These are phyloP conservation scores for Tenualosa ilisha DNA, from an alignment of 2,797 vertebrate genomes.

Conservation along the genomic window DNA sequence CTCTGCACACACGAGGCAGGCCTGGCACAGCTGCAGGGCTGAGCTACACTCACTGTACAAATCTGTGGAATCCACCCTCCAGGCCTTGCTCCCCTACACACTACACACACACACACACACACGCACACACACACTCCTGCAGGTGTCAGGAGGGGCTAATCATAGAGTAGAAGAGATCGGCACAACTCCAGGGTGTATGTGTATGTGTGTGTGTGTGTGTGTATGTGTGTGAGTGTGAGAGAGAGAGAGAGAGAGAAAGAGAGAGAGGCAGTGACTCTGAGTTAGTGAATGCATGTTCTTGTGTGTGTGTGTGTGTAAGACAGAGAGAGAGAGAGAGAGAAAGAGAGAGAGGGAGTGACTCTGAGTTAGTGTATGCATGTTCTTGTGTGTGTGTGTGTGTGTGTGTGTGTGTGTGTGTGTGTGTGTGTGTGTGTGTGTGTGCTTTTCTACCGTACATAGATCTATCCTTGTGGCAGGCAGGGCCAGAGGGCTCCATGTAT, in stretches of 20 bases:
- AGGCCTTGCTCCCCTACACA: neutral
- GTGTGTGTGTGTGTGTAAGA: slow-evolving; percentile 5
- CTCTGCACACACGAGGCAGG: neutral
- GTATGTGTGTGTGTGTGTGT: slow-evolving; percentile 1
- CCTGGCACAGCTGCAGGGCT: slow-evolving; percentile 31
- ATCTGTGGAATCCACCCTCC: slow-evolving; percentile 29
- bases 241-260: too few species aligned
- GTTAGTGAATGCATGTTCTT: too few species aligned
- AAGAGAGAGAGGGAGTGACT: neutral
- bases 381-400: neutral
- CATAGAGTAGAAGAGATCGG: slow-evolving; percentile 14
- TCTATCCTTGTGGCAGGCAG: neutral
- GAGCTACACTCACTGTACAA: slow-evolving; percentile 22
- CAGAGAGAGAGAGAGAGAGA: too few species aligned
- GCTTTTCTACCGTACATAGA: neutral
- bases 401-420: slow-evolving; percentile 5
- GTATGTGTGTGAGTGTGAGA: neutral
- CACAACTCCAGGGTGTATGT: slow-evolving; percentile 6
- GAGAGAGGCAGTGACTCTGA: neutral
- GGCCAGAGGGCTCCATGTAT: slow-evolving; percentile 15
- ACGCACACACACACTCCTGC: slow-evolving; percentile 21
- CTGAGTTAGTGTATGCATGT: too few species aligned
- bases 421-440: neutral
- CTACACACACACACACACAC: slow-evolving; percentile 15
- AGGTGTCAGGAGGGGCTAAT: slow-evolving; percentile 16